Evolutionary conservation across 2,797 vertebrate genomes (phyloP).

Genomic region (Eurystomus glaucurus): DNA sequence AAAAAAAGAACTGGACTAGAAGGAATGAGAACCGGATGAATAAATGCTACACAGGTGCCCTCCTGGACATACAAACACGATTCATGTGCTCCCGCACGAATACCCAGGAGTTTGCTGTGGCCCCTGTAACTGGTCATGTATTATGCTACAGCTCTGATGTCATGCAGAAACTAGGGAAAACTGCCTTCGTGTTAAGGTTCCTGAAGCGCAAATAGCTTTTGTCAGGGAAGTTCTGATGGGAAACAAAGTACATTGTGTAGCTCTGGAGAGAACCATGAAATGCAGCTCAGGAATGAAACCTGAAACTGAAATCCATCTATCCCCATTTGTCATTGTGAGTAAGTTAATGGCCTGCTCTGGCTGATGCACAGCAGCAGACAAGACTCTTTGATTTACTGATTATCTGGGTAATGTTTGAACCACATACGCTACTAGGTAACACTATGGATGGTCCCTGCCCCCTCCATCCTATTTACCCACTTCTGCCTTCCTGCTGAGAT

Average conservation of each 20-base stretch:
- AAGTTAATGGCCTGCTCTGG: slow-evolving; percentile 26
- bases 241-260: background rate
- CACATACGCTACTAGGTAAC: background rate
- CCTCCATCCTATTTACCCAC: background rate
- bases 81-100: background rate
- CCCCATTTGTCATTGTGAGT: slow-evolving; percentile 3
- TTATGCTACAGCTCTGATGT: background rate
- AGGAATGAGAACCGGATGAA: background rate
- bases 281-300: slow-evolving; percentile 31
- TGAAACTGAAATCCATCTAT: slow-evolving; percentile 17
- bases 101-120: background rate
- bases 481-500: slow-evolving; percentile 20
- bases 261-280: background rate
- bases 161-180: background rate
- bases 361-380: background rate
- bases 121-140: rapidly evolving
- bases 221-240: background rate
- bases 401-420: slow-evolving; percentile 7
- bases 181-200: background rate
- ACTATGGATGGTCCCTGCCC: background rate
- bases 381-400: slow-evolving; percentile 40
- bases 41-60: background rate
- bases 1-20: background rate
- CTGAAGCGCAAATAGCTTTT: background rate
- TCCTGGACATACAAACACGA: background rate